Evolutionary conservation across 2,797 vertebrate genomes (phyloP), one percentile per base, ranked within the genome.

Genomic region (Graptemys geographica): DNA sequence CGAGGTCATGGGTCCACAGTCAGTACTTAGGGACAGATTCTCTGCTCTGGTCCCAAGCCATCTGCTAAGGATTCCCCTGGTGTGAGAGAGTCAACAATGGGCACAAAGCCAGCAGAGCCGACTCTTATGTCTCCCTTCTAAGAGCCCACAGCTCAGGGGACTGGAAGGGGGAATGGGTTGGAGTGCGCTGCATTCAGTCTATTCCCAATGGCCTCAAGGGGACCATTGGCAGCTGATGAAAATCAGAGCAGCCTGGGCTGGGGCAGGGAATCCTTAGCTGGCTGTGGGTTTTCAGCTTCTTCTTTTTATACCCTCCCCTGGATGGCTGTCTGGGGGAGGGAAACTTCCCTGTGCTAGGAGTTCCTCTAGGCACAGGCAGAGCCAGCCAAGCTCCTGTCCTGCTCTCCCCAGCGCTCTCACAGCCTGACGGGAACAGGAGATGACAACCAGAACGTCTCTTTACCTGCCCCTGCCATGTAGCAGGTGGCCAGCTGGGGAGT

Each of bases 101-200:
- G 85, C 62, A 89, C 44, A 44, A 83, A 74, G 57, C 37, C 2
- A 53, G 90, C 81, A 74, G 78, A 83, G 56, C 84, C 59, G 59
- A 19, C 85, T 93, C 33, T 51, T 91, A 57, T 69, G 31, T n/a
- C 5, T 83, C 5, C 25, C 31, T 76, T 51, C 1, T 6, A 65
- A 31, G 52, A 72, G 83, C 62, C 76, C 23, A 12, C 56, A 6
- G 0, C 0, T 88, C 37, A 69, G 31, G 81, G 59, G 83, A 23
- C 21, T 11, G 51, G n/a, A 12, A 81, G 51, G 5, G 18, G 3
- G 0, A 31, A 0, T 79, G 1, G 11, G 62, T 78, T 80, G 1
- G 81, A 62, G 11, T 18, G 19, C 12, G 28, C 28, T 8, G 27
- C 41, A 28, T 44, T 82, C 56, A 82, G 41, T 47, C 15, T 18